Percentiles rank a stretch among this genome's conserved stretches.
Conservation (phyloP, 2,113 vertebrate species). For the Aix galericulata region DNA sequence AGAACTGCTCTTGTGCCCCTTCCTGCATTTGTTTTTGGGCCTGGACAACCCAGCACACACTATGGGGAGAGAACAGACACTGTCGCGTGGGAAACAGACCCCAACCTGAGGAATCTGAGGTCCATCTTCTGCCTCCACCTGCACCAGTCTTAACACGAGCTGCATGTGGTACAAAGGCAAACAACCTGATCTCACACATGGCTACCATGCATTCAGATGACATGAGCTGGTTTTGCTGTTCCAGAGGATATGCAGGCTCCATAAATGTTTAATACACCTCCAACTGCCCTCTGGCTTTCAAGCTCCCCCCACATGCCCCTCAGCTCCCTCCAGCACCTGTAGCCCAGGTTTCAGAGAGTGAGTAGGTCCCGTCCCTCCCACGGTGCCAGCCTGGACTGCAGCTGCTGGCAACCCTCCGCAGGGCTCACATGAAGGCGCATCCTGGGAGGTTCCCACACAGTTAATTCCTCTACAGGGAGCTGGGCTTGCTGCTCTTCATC, state of each 20-base stretch:
- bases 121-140: not conserved
- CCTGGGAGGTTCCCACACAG: not conserved
- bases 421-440: not conserved
- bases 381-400: not conserved
- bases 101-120: not conserved
- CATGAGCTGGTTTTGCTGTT: not conserved
- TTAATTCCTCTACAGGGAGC: not conserved
- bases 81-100: not conserved
- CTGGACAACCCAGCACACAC: not conserved
- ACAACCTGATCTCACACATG: not conserved
- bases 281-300: not conserved
- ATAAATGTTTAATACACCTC: not conserved
- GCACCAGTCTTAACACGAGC: rapidly evolving
- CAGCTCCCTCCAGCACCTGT: not conserved
- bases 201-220: rapidly evolving
- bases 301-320: not conserved
- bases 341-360: not conserved
- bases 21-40: not conserved
- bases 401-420: not conserved
- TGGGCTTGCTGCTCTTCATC: not conserved
- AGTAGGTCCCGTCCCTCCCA: not conserved
- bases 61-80: not conserved
- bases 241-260: not conserved
- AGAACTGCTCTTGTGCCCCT: not conserved
- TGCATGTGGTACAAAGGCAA: not conserved